Conservation (phyloP, 2,113 vertebrate species). For the Heterotilapia buettikoferi region DNA sequence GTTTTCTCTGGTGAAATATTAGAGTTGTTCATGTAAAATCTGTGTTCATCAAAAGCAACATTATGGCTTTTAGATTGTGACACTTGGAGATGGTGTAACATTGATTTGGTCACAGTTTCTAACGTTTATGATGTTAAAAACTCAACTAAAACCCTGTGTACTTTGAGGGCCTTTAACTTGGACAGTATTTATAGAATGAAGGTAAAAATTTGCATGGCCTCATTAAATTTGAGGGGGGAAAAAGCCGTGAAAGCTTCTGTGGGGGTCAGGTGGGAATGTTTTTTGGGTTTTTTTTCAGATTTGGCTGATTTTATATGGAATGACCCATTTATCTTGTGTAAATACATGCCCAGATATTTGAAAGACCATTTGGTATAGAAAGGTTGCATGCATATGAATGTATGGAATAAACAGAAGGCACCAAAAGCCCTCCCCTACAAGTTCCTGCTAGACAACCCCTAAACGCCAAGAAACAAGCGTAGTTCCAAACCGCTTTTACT, state of each 20-base stretch:
- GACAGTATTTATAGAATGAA: not conserved
- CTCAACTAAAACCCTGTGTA: not conserved
- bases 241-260: not conserved
- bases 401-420: constrained; percentile 53
- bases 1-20: not conserved
- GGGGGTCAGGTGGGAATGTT: not conserved
- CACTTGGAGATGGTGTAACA: accelerated
- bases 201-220: not conserved
- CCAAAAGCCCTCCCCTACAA: constrained; percentile 6
- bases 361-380: constrained; percentile 22
- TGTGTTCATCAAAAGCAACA: not conserved
- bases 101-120: not conserved
- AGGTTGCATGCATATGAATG: constrained; percentile 65
- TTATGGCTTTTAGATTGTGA: not conserved
- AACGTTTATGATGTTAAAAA: not conserved
- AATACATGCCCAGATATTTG: constrained; percentile 41
- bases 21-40: not conserved
- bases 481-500: constrained; percentile 28
- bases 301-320: not conserved
- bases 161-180: not conserved
- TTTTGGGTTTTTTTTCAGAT: accelerated
- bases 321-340: constrained; percentile 28
- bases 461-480: constrained; percentile 12
- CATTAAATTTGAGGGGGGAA: accelerated
- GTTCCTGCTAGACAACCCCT: not conserved